Conservation (phyloP, 2,797 vertebrate species). For the Pseudomugil tenellus region DNA sequence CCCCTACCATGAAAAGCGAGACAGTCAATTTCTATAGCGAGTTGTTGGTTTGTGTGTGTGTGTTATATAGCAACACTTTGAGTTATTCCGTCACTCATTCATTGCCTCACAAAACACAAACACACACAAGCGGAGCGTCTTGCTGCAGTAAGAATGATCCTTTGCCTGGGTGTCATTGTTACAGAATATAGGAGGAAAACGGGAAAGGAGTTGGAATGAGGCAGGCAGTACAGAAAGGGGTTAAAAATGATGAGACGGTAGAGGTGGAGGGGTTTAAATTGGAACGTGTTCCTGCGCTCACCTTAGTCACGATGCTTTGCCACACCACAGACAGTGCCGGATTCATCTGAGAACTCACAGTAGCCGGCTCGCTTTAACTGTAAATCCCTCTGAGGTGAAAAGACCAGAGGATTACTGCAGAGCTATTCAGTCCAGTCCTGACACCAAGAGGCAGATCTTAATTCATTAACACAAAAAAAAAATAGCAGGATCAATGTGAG, state of each 20-base stretch:
- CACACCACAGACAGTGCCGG: conserved; percentile 20
- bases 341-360: conserved; percentile 40
- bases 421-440: conserved; percentile 34
- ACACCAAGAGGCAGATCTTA: neutral
- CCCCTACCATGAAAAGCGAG: conserved; percentile 53
- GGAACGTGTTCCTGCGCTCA: conserved; percentile 40
- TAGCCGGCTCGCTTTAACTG: conserved; percentile 49
- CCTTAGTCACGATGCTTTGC: conserved; percentile 59
- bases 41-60: conserved; percentile 24
- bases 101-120: conserved; percentile 19
- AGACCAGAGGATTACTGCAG: conserved; percentile 54
- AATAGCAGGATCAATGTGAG: neutral
- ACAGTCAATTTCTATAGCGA: conserved; percentile 64
- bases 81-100: conserved; percentile 18
- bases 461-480: neutral
- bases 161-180: conserved; percentile 30
- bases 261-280: conserved; percentile 36
- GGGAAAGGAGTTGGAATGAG: neutral
- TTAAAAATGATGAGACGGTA: conserved; percentile 9
- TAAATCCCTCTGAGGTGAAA: conserved; percentile 64
- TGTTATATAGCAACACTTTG: conserved; percentile 34
- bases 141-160: conserved; percentile 50
- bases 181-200: neutral
- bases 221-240: neutral
- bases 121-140: conserved; percentile 15